Evolutionary conservation across 35 echinoderm and acorn worm genomes (phyloP).

Genomic region (Lytechinus variegatus): DNA sequence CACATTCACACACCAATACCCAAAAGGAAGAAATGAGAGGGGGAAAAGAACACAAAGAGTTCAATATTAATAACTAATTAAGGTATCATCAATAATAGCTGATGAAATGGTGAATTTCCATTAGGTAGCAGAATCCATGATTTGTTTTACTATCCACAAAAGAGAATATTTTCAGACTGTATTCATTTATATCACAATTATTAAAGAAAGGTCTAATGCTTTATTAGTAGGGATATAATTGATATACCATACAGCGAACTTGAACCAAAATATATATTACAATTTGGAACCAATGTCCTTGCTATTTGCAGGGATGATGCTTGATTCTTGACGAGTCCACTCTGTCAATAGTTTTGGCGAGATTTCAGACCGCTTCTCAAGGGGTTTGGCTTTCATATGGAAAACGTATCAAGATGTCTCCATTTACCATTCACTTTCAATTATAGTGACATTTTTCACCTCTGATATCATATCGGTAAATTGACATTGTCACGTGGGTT

Average conservation of each 20-base stretch:
- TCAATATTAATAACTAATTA: no score
- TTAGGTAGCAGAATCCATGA: no score
- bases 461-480: constrained; percentile 19
- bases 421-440: constrained; percentile 19
- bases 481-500: neutral
- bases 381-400: neutral
- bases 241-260: neutral
- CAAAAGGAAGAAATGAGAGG: no score
- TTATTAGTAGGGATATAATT: neutral
- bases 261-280: neutral
- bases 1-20: no score
- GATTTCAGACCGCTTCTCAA: constrained; percentile 1
- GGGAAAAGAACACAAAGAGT: no score
- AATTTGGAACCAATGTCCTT: neutral
- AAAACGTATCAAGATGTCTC: constrained; percentile 4
- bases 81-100: no score
- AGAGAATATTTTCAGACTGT: no score
- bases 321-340: neutral
- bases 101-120: no score
- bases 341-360: neutral
- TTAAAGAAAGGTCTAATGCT: neutral
- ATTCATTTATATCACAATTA: no score
- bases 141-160: no score
- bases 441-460: constrained; percentile 12
- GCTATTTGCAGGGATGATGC: neutral